Evolutionary conservation across 2,888 invertebrate species (phyloP).

Genomic region (Mallateleia sp.): DNA sequence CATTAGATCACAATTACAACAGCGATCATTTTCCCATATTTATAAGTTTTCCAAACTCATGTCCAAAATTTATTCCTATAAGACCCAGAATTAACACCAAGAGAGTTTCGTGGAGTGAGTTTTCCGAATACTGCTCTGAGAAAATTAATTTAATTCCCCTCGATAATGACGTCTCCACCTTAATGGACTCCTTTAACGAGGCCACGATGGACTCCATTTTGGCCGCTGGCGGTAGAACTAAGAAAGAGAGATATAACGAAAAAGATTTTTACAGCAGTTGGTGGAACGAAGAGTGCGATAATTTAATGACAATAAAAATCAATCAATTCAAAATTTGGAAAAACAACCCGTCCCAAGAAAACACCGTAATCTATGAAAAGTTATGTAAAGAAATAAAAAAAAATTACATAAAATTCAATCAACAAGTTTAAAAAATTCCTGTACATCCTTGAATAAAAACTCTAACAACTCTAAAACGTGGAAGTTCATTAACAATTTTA

Average conservation of each 20-base stretch:
- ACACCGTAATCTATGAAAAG: not conserved
- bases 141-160: no score
- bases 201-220: no score
- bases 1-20: not conserved
- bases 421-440: no score
- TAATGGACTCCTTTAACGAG: no score
- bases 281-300: constrained; percentile 10
- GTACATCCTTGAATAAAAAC: constrained; percentile 11
- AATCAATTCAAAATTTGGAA: not conserved
- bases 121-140: not conserved
- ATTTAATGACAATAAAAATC: not conserved
- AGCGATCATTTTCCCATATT: constrained; percentile 33
- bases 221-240: no score
- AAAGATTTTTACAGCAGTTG: constrained; percentile 7
- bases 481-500: constrained; percentile 10
- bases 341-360: not conserved
- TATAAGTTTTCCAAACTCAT: not conserved
- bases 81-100: constrained; percentile 4
- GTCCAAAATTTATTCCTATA: not conserved
- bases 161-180: no score
- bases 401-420: no score
- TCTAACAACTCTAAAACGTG: not conserved
- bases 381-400: not conserved
- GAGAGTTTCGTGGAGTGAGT: not conserved
- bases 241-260: no score